Percentiles rank a stretch among this genome's conserved stretches.
phyloP scores from a whole-genome alignment of 2,113 vertebrate species.

The Australoheros scitulus region DNA sequence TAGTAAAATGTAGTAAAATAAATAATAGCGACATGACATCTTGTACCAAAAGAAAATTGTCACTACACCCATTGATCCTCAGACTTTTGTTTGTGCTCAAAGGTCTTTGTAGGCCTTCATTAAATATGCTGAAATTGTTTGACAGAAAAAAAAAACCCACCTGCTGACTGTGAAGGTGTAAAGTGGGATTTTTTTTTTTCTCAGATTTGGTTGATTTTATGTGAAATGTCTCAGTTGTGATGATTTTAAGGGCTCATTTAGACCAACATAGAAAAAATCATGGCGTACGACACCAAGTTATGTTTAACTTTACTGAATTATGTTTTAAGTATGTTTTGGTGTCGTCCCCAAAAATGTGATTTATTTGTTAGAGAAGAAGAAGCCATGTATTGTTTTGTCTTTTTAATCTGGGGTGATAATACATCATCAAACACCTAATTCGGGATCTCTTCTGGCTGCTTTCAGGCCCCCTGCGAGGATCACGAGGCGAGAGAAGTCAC shows the following conservation, averaged over 20 bases:
- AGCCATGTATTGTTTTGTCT: background rate
- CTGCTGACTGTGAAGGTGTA: background rate
- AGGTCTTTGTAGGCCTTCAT: background rate
- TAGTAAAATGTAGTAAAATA: background rate
- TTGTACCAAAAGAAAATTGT: background rate
- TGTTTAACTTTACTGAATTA: background rate
- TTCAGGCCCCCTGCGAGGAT: constrained; percentile 44
- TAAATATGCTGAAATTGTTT: no score
- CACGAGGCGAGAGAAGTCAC: constrained; percentile 2
- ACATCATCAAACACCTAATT: constrained; percentile 1
- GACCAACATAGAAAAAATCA: background rate
- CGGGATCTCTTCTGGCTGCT: constrained; percentile 31
- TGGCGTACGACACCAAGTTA: background rate
- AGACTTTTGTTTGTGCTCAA: background rate
- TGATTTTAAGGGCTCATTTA: background rate
- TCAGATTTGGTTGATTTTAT: background rate
- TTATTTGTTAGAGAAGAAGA: background rate
- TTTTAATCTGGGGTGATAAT: background rate
- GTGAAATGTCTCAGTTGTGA: background rate
- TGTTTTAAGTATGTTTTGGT: background rate
- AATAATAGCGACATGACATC: background rate
- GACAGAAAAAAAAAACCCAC: no score
- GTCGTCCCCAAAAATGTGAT: background rate
- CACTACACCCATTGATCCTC: background rate
- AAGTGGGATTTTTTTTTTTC: background rate